Evolutionary conservation across 2,113 vertebrate species (phyloP).

Genomic region (Epinephelus fuscoguttatus): DNA sequence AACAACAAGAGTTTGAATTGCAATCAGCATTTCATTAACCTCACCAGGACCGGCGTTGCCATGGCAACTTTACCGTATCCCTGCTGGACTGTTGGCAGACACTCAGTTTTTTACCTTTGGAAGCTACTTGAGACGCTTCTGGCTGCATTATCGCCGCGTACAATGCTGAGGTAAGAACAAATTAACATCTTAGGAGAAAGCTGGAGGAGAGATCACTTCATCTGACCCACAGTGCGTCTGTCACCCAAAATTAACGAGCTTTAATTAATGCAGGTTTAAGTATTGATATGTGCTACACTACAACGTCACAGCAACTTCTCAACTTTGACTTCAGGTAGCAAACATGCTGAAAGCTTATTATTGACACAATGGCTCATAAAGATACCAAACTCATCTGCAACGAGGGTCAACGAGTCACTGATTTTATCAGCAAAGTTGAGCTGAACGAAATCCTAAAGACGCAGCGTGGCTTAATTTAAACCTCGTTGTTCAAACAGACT

Average conservation of each 20-base stretch:
- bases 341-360: not conserved
- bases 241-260: not conserved
- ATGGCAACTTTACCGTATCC: not conserved
- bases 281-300: not conserved
- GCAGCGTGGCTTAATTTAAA: not conserved
- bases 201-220: not conserved
- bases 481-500: not conserved
- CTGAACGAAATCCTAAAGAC: not conserved
- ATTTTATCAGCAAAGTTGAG: not conserved
- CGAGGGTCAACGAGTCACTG: not conserved
- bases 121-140: not conserved
- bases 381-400: not conserved
- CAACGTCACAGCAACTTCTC: no score
- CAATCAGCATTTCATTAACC: conserved; percentile 37
- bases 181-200: not conserved
- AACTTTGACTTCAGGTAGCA: not conserved
- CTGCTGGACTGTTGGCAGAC: not conserved
- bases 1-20: not conserved
- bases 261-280: not conserved
- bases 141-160: not conserved
- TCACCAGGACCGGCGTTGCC: not conserved
- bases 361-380: not conserved
- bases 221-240: not conserved
- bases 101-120: not conserved
- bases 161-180: not conserved